A percentile compares a stretch with the other conserved stretches of the same genome.
Conservation (phyloP, 2,888 invertebrate species). For the Dolomedes plantarius region DNA sequence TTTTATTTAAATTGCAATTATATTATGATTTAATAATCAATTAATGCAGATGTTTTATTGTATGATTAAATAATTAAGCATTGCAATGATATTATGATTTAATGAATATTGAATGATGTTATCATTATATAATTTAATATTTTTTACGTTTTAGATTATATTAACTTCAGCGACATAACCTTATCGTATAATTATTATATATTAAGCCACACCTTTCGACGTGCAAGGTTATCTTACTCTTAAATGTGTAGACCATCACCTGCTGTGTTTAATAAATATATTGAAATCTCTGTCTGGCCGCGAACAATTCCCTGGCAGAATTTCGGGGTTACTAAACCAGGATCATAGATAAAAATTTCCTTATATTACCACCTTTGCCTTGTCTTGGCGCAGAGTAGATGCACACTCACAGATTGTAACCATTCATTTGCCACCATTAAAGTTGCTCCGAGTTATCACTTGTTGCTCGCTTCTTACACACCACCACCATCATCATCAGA, state of each 20-base stretch:
- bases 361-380: not conserved
- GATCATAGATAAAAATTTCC: not conserved
- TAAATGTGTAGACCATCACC: not conserved
- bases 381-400: not conserved
- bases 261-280: not conserved
- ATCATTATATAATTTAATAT: too few relatives aligned
- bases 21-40: too few relatives aligned
- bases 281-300: not conserved
- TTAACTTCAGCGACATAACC: too few relatives aligned
- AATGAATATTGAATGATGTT: too few relatives aligned
- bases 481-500: constrained; percentile 24
- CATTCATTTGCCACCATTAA: constrained; percentile 59
- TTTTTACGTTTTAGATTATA: too few relatives aligned
- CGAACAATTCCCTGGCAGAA: not conserved
- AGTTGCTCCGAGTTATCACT: constrained; percentile 16
- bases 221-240: too few relatives aligned
- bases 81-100: too few relatives aligned
- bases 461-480: not conserved
- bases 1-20: too few relatives aligned
- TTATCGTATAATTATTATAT: too few relatives aligned
- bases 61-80: too few relatives aligned
- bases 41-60: too few relatives aligned
- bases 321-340: constrained; percentile 2
- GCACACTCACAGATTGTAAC: constrained; percentile 25
- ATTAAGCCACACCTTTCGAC: too few relatives aligned